Evolutionary conservation across 1,140 invertebrate genomes (phyloP).

Genomic region (Heterodera carotae): DNA sequence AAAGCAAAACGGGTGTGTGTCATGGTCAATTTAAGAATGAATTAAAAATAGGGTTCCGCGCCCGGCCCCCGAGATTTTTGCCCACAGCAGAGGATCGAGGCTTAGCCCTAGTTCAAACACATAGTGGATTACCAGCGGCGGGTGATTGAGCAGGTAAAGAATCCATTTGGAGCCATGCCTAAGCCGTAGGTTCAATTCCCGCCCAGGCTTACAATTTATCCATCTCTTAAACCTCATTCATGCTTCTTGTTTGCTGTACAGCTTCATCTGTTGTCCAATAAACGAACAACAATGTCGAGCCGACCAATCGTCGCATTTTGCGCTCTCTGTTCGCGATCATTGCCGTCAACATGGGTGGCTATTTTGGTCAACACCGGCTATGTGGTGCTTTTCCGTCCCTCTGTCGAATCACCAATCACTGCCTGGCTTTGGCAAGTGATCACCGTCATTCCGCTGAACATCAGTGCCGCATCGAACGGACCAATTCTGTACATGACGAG

Average conservation of each 20-base stretch:
- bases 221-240: background rate
- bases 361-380: background rate
- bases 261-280: background rate
- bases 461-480: conserved; percentile 11
- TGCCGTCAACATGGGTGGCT: background rate
- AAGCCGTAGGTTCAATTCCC: too few species aligned
- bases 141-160: too few species aligned
- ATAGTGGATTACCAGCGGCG: too few species aligned
- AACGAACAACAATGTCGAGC: background rate
- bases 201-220: too few species aligned
- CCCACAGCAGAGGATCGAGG: too few species aligned
- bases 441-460: background rate
- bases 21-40: background rate
- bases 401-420: background rate
- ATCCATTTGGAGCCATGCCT: too few species aligned
- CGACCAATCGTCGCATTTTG: background rate
- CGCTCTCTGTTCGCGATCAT: background rate
- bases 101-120: too few species aligned
- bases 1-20: background rate
- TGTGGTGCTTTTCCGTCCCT: background rate
- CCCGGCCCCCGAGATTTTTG: too few species aligned
- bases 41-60: too few species aligned
- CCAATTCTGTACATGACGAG: conserved; percentile 13
- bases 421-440: conserved; percentile 3
- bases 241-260: background rate